Evolutionary conservation across 2,888 invertebrate species (phyloP).

Genomic region (Chrysolina oricalcia): DNA sequence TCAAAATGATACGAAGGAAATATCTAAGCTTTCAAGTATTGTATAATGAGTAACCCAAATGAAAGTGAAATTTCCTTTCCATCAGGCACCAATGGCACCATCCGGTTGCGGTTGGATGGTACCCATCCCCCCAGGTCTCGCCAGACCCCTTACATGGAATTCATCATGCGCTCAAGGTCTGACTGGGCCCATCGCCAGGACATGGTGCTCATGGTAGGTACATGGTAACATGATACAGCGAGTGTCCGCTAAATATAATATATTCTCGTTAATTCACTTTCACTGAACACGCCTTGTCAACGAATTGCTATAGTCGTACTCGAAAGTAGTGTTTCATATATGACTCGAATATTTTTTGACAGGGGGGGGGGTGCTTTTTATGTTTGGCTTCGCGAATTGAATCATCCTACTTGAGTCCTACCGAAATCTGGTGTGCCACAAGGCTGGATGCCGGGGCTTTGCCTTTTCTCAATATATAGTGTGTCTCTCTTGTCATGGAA

Average conservation of each 20-base stretch:
- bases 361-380: neutral
- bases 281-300: constrained; percentile 60
- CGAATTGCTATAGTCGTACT: constrained; percentile 31
- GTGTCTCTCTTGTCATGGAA: too few relatives aligned
- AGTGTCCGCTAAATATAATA: constrained; percentile 57
- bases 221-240: constrained; percentile 46
- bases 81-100: neutral
- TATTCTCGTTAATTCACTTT: constrained; percentile 66
- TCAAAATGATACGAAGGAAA: constrained; percentile 4
- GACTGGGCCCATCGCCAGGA: constrained; percentile 57
- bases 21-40: constrained; percentile 1
- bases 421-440: too few relatives aligned
- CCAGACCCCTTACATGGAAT: constrained; percentile 20
- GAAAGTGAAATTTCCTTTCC: constrained; percentile 10
- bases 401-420: too few relatives aligned
- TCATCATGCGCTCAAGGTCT: constrained; percentile 53
- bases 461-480: too few relatives aligned
- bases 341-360: neutral
- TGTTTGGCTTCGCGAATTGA: neutral
- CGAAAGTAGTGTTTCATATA: constrained; percentile 34
- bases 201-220: constrained; percentile 37
- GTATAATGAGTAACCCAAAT: neutral
- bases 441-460: too few relatives aligned
- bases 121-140: neutral
- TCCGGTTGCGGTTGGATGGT: constrained; percentile 1